Evolutionary conservation across 2,888 invertebrate genomes (phyloP).

Genomic region (Amblyjoppa proteus): DNA sequence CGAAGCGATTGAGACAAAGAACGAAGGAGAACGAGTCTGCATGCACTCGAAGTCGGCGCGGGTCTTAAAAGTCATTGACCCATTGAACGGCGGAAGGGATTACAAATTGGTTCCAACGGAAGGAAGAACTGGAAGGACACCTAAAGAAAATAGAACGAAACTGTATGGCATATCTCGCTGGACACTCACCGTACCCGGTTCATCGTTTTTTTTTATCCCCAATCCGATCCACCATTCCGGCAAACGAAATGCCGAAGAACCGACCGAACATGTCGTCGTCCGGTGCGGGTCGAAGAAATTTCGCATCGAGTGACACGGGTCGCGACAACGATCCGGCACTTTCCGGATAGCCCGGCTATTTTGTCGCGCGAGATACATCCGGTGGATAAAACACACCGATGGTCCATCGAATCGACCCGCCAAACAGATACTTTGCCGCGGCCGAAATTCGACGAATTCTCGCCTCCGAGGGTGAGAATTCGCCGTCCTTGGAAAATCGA

Average conservation of each 20-base stretch:
- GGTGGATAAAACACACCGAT: slow-evolving; percentile 16
- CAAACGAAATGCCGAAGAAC: slow-evolving; percentile 2
- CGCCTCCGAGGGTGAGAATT: not conserved
- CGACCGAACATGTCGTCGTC: slow-evolving; percentile 3
- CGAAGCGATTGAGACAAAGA: not conserved
- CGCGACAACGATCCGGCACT: slow-evolving; percentile 45
- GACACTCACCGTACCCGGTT: not conserved
- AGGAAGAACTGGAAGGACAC: not conserved
- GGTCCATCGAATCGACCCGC: slow-evolving; percentile 10
- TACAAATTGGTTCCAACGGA: not conserved
- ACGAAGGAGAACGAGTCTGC: not conserved
- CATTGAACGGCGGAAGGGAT: not conserved
- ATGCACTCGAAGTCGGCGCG: not conserved
- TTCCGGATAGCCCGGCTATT: slow-evolving; percentile 7
- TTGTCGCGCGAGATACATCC: slow-evolving; percentile 12
- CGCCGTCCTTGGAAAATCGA: not conserved
- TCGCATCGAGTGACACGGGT: slow-evolving; percentile 40
- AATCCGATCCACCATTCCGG: not conserved
- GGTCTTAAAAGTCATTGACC: slow-evolving; percentile 26
- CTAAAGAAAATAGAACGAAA: not conserved
- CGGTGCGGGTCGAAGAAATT: slow-evolving; percentile 35
- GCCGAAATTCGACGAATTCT: not conserved
- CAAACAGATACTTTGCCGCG: not conserved
- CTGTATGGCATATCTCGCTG: not conserved
- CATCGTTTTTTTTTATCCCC: not conserved